These are phyloP conservation scores for Tiliacea aurago DNA, from an alignment of 2,888 invertebrate species.

Conservation along the genomic window DNA sequence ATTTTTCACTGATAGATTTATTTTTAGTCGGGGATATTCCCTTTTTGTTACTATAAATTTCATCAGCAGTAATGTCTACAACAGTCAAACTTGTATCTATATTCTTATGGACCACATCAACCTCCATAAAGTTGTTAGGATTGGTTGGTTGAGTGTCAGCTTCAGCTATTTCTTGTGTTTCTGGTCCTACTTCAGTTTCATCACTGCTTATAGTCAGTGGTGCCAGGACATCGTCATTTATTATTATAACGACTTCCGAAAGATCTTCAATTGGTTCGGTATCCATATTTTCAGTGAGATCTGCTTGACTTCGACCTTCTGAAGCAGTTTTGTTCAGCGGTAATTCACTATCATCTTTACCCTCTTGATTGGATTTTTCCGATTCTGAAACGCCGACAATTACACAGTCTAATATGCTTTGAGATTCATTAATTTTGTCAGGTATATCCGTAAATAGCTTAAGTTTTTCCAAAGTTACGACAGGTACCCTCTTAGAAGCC, in stretches of 20 bases:
- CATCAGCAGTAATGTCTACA: conserved; percentile 6
- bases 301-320: conserved; percentile 65
- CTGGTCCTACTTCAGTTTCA: conserved; percentile 67
- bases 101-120: conserved; percentile 34
- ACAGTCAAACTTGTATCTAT: conserved; percentile 26
- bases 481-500: conserved; percentile 66
- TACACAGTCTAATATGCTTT: conserved; percentile 67
- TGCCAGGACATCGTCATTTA: conserved; percentile 69
- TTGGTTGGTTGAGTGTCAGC: conserved; percentile 81
- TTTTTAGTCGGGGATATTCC: conserved; percentile 20
- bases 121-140: conserved; percentile 59
- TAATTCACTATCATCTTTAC: conserved; percentile 79
- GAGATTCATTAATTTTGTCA: conserved; percentile 56
- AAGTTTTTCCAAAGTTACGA: conserved; percentile 69
- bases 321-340: conserved; percentile 78
- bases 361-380: conserved; percentile 59
- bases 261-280: conserved; percentile 74
- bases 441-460: background rate
- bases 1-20: conserved; percentile 27
- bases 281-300: conserved; percentile 82
- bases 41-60: conserved; percentile 21
- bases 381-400: conserved; percentile 22
- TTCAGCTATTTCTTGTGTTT: conserved; percentile 80
- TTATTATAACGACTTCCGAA: conserved; percentile 72
- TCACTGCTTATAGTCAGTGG: conserved; percentile 68